A percentile compares a stretch with the other conserved stretches of the same genome.
phyloP scores from a whole-genome alignment of 2,888 invertebrate species.

The Eupithecia abbreviata region DNA sequence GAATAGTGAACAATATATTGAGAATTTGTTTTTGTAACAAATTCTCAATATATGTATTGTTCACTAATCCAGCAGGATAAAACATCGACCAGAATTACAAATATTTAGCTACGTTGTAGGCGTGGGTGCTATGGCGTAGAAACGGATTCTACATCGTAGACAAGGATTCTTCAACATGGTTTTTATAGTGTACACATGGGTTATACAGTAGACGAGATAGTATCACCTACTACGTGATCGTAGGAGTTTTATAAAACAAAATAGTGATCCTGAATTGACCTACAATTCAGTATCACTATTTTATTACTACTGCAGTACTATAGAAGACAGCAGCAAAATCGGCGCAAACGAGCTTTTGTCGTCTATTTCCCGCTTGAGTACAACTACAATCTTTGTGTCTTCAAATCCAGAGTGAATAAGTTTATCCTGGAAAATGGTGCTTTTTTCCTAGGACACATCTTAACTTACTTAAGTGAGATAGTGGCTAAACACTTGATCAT shows the following conservation, averaged over 20 bases:
- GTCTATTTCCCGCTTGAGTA: too few relatives aligned
- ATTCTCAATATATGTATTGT: too few relatives aligned
- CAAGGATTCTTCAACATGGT: not conserved
- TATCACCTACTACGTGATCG: not conserved
- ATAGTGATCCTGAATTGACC: not conserved
- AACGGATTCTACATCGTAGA: not conserved
- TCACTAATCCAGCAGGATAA: not conserved
- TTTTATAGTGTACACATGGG: not conserved
- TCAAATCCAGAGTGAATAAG: too few relatives aligned
- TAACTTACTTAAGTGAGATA: too few relatives aligned
- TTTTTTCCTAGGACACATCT: too few relatives aligned
- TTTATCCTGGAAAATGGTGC: too few relatives aligned
- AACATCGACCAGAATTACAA: not conserved
- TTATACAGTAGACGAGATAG: not conserved
- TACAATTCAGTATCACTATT: too few relatives aligned
- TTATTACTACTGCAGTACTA: not conserved
- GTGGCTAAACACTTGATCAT: too few relatives aligned
- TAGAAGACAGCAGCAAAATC: not conserved
- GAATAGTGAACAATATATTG: not conserved
- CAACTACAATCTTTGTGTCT: too few relatives aligned
- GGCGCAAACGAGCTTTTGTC: not conserved
- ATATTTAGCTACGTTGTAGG: slow-evolving; percentile 3
- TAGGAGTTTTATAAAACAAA: not conserved
- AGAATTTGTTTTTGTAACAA: not conserved
- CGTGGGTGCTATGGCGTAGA: not conserved